Conservation (phyloP, 2,113 vertebrate genomes). For the Pseudopipra pipra region DNA sequence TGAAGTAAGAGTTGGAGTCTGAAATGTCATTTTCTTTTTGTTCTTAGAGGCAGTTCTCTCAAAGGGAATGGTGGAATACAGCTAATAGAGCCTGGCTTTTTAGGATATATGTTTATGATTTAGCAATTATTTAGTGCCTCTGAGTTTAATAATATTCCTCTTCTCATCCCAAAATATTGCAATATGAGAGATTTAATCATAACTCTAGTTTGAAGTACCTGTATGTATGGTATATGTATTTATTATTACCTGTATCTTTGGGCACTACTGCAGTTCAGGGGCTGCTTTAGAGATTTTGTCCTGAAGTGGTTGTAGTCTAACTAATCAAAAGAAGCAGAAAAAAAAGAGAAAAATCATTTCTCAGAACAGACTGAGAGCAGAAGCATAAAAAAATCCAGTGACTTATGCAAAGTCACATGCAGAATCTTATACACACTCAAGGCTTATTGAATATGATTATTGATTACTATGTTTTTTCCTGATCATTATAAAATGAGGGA, state of each 20-base stretch:
- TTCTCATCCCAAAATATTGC: neutral
- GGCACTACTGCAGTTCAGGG: neutral
- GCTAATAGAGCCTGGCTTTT: neutral
- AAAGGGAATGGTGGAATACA: neutral
- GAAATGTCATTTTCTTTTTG: neutral
- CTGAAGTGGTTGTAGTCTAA: neutral
- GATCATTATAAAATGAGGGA: neutral
- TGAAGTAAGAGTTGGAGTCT: neutral
- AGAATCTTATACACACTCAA: neutral
- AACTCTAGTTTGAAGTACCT: neutral
- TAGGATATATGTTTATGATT: neutral
- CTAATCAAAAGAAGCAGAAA: neutral
- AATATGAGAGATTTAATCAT: neutral
- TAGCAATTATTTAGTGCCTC: neutral
- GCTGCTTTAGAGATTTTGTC: neutral
- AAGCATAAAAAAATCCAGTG: neutral
- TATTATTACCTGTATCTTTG: neutral
- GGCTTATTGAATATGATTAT: neutral
- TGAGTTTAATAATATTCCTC: neutral
- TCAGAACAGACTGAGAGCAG: neutral
- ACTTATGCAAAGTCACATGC: neutral
- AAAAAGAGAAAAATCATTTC: neutral
- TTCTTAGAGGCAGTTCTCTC: neutral
- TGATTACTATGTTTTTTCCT: neutral
- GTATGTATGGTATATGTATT: neutral